Evolutionary conservation across 92 coral and sea anemone species (phyloP), one percentile per base, ranked within the genome.

Genomic region (Actinostola sp.): DNA sequence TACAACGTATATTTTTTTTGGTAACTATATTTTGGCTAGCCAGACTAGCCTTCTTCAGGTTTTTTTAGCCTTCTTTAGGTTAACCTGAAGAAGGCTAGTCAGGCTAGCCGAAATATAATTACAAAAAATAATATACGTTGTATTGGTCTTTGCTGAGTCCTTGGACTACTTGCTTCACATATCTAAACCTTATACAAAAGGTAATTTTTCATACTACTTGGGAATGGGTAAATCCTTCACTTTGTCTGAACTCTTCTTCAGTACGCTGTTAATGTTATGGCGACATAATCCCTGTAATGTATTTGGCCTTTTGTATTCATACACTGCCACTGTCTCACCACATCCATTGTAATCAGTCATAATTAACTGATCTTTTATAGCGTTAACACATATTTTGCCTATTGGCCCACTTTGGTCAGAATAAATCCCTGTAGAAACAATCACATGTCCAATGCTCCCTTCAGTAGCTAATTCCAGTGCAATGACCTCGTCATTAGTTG

Each of bases 391-490:
- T 19, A 29, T 52, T 21, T 29, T 1, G 6, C 30, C 8, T 52
- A n/a, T n/a, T n/a, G n/a, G n/a, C n/a, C n/a, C n/a, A n/a, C n/a
- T n/a, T n/a, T n/a, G n/a, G n/a, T n/a, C n/a, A n/a, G n/a, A n/a
- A n/a, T n/a, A n/a, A n/a, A n/a, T 52, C 59, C 5, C 5, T 19
- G 6, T 3, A 5, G 61, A 67, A 3, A 43, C 83, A 45, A 67
- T 46, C 0, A 68, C 39, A 45, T 58, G 70, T 12, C 63, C 67
- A 15, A 30, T 34, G 50, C 70, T 78, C 23, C 63, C 48, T 25
- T 68, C 54, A 23, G 35, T 42, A 30, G 76, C 70, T 12, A 69
- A 31, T 33, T 78, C 76, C 57, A 78, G 30, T 35, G 48, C 28
- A 17, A 59, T 0, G 26, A 67, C 56, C 3, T 39, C 70, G 21